These are phyloP conservation scores for Strigamia transsilvanica DNA, from an alignment of 2,888 invertebrate species.

Conservation along the genomic window DNA sequence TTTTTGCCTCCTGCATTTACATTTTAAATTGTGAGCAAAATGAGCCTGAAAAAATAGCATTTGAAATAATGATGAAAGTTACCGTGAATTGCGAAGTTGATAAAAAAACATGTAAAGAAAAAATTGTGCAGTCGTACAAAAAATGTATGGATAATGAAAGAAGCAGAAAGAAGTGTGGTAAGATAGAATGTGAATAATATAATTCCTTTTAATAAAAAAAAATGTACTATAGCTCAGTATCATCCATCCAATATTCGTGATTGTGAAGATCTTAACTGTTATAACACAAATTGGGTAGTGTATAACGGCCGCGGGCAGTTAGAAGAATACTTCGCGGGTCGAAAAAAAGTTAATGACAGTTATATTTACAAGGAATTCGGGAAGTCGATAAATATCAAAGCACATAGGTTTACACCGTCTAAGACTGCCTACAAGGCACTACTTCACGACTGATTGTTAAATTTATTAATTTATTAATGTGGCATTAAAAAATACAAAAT, in stretches of 20 bases:
- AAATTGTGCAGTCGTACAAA: background rate
- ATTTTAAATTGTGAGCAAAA: background rate
- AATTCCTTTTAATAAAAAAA: background rate
- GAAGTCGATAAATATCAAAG: background rate
- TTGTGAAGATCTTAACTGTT: background rate
- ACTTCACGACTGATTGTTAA: background rate
- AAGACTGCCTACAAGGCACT: no score
- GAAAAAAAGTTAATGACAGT: background rate
- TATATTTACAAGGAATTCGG: background rate
- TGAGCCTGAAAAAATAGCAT: background rate
- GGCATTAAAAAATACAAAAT: no score
- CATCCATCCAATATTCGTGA: constrained; percentile 1
- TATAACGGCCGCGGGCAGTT: background rate
- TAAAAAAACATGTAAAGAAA: background rate
- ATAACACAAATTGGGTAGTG: background rate
- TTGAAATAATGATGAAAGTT: background rate
- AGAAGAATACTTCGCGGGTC: background rate
- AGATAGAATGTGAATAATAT: background rate
- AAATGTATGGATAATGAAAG: background rate
- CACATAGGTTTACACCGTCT: background rate
- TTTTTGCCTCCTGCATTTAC: background rate
- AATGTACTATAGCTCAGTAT: background rate
- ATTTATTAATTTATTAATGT: background rate
- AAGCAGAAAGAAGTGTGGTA: background rate
- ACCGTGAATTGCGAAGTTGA: background rate